Evolutionary conservation across 2,113 vertebrate genomes (phyloP), one percentile per base, ranked within the genome.

Genomic region (Piaya cayana): DNA sequence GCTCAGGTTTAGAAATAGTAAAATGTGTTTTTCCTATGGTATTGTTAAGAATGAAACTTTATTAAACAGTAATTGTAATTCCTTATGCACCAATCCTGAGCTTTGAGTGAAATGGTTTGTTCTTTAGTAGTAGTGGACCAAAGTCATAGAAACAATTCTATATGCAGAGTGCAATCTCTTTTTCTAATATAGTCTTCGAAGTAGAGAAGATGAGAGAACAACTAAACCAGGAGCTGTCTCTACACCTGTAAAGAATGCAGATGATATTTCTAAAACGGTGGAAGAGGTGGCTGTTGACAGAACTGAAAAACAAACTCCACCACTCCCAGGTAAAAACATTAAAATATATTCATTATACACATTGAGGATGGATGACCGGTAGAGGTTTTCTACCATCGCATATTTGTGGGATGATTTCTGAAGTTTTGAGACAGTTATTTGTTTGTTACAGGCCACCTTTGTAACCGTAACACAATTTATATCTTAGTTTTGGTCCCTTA

Each of bases 131-230:
- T 53, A n/a, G 11, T 58, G 59, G 37, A 17, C 11, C 5, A 30
- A 60, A 17, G 15, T 78, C 7, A 43, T 39, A 59, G 67, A 85
- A 92, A n/a, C 56, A 83, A 30, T 91, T 96, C 68, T 84, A 17
- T 58, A 71, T 91, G 88, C 58, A 53, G 63, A 88, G 47, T 52
- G 65, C 6, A 72, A 67, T 95, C 30, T 94, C 49, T 90, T 96
- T 82, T 85, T 78, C 84, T 79, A 50, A 89, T 93, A 9, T 62
- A 99, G 99, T 97, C 99, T 98, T 97, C 98, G 99, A 97, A 99
- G 98, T 98, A 98, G 98, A 96, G 99, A 99, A 47, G 99, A 99
- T 20, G 99, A 99, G 77, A 98, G 98, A 92, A 79, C 98, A 92
- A 97, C 98, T 11, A 99, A 99, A 91, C 97, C 98, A 2, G 98